phyloP scores from a whole-genome alignment of 2,113 vertebrate genomes.

The Aspiorhynchus laticeps region DNA sequence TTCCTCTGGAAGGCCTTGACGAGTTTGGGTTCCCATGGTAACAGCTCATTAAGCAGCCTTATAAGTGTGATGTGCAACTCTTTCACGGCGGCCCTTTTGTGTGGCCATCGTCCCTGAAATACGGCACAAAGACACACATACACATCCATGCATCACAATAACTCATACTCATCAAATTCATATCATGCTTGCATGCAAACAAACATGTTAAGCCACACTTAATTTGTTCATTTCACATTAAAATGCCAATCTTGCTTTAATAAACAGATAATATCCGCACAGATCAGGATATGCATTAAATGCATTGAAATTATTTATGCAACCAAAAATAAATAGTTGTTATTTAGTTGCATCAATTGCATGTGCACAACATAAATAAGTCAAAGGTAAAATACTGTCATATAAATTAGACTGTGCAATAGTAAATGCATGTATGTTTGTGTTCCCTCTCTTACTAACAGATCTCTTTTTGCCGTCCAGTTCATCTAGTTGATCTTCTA shows the following conservation, averaged over 20 bases:
- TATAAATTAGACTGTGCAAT: background rate
- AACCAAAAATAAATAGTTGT: background rate
- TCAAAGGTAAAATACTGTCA: too few relatives aligned
- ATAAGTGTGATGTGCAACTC: slow-evolving; percentile 94
- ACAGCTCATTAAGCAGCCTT: slow-evolving; percentile 93
- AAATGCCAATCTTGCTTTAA: background rate
- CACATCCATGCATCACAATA: background rate
- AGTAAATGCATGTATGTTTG: slow-evolving; percentile 8
- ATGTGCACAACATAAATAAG: background rate
- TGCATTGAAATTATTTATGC: background rate
- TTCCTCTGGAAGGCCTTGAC: slow-evolving; percentile 96
- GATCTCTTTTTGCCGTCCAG: slow-evolving; percentile 96
- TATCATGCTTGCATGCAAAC: too few relatives aligned
- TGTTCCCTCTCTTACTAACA: slow-evolving; percentile 78
- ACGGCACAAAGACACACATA: slow-evolving; percentile 50
- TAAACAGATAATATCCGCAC: background rate
- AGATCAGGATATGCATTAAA: background rate
- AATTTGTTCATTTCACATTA: background rate
- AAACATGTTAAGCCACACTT: background rate
- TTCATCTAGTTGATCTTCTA: slow-evolving; percentile 92
- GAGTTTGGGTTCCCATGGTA: slow-evolving; percentile 97
- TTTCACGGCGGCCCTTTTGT: slow-evolving; percentile 90
- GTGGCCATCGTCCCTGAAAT: slow-evolving; percentile 87
- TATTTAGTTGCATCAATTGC: background rate
- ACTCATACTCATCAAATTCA: too few relatives aligned